Conservation (phyloP, 2,888 invertebrate genomes). For the Plemyria rubiginata region DNA sequence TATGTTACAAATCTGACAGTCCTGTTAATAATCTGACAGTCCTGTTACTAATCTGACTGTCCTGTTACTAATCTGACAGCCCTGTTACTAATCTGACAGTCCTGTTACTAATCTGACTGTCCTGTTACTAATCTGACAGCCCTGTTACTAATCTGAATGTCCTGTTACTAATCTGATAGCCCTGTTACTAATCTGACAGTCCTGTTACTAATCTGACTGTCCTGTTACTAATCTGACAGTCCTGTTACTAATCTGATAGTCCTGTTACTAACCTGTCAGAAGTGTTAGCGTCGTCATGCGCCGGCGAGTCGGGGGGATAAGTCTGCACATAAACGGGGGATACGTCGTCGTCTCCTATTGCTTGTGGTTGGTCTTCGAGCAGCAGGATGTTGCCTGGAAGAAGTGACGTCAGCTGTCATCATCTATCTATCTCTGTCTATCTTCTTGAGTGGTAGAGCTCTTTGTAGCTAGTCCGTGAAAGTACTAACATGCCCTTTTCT, state of each 20-base stretch:
- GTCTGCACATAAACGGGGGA: constrained; percentile 50
- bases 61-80: background rate
- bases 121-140: constrained; percentile 47
- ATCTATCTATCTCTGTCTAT: too few species aligned
- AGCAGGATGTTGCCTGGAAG: constrained; percentile 83
- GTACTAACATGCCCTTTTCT: too few species aligned
- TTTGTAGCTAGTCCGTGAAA: too few species aligned
- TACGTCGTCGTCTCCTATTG: constrained; percentile 51
- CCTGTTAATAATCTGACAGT: too few species aligned
- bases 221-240: constrained; percentile 54
- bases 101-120: constrained; percentile 61
- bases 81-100: constrained; percentile 5
- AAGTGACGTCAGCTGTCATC: background rate
- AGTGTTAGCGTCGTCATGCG: constrained; percentile 65
- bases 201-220: constrained; percentile 48
- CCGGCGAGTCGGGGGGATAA: constrained; percentile 23
- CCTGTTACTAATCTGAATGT: constrained; percentile 54
- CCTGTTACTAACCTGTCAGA: constrained; percentile 58
- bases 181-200: constrained; percentile 55
- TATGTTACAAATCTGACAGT: too few species aligned
- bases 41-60: too few species aligned
- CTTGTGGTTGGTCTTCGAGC: constrained; percentile 63
- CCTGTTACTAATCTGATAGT: constrained; percentile 47
- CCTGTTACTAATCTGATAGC: constrained; percentile 61
- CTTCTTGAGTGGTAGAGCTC: too few species aligned